Conservation (phyloP, 2,113 vertebrate species). For the Mastomys natalensis region DNA sequence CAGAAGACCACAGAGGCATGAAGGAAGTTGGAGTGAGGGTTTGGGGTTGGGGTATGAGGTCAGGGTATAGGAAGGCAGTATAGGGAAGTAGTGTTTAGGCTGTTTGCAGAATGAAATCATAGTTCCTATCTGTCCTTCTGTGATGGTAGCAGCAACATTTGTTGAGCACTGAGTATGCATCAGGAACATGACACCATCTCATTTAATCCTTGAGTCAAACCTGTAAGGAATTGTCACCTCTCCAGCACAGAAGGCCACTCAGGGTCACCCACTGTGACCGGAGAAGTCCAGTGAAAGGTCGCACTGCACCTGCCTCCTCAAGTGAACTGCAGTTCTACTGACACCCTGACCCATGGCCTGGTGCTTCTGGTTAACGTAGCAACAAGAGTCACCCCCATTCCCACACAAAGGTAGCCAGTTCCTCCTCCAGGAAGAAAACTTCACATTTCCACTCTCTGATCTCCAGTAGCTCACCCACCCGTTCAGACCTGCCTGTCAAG, state of each 20-base stretch:
- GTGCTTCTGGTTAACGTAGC: neutral
- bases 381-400: neutral
- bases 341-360: neutral
- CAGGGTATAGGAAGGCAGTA: neutral
- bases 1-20: neutral
- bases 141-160: accelerated
- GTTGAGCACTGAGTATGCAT: neutral
- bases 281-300: neutral
- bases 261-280: neutral
- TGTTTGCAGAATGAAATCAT: neutral
- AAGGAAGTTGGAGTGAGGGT: neutral
- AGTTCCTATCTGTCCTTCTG: too few relatives aligned
- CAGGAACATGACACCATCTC: neutral
- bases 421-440: neutral
- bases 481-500: neutral
- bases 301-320: neutral
- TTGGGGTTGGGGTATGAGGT: neutral
- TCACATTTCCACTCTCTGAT: neutral
- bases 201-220: neutral
- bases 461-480: neutral
- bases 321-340: neutral
- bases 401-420: neutral
- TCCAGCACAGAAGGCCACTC: neutral
- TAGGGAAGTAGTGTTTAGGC: neutral
- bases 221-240: neutral